These are phyloP conservation scores for Thumatha senex DNA, from an alignment of 2,888 invertebrate species.

Conservation along the genomic window DNA sequence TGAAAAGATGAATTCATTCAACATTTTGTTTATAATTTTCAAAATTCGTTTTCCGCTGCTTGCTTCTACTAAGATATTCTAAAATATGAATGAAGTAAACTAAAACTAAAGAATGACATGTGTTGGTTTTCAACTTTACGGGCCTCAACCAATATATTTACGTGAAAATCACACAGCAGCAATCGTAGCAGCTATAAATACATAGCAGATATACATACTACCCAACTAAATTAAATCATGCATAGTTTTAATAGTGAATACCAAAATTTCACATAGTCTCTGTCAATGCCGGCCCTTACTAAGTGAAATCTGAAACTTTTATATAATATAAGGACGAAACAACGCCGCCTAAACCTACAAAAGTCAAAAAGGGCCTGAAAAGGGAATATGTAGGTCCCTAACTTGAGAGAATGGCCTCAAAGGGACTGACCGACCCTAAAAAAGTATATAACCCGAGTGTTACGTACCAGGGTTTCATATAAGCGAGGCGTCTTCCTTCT, in stretches of 20 bases:
- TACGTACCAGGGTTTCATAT: slow-evolving; percentile 76
- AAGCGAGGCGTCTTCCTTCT: slow-evolving; percentile 76
- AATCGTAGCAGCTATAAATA: too few species aligned
- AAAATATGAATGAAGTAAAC: too few species aligned
- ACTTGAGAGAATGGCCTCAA: slow-evolving; percentile 67
- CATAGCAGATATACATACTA: neutral
- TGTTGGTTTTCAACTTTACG: too few species aligned
- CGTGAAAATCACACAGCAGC: neutral
- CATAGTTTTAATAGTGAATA: slow-evolving; percentile 15
- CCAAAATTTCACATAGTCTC: slow-evolving; percentile 18
- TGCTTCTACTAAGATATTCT: too few species aligned
- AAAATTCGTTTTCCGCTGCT: too few species aligned
- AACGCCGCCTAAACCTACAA: slow-evolving; percentile 65
- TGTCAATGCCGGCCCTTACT: slow-evolving; percentile 31
- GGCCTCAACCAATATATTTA: too few species aligned
- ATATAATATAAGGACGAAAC: slow-evolving; percentile 57
- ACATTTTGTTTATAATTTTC: too few species aligned
- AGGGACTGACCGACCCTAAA: slow-evolving; percentile 79
- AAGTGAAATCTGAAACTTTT: slow-evolving; percentile 59
- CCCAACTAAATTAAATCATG: slow-evolving; percentile 12
- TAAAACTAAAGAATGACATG: too few species aligned
- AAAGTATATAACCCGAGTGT: slow-evolving; percentile 77
- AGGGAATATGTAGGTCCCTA: slow-evolving; percentile 75
- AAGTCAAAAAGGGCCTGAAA: slow-evolving; percentile 72
- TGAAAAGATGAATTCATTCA: too few species aligned